Evolutionary conservation across 2,888 invertebrate species (phyloP).

Genomic region (Trichacis sp.): DNA sequence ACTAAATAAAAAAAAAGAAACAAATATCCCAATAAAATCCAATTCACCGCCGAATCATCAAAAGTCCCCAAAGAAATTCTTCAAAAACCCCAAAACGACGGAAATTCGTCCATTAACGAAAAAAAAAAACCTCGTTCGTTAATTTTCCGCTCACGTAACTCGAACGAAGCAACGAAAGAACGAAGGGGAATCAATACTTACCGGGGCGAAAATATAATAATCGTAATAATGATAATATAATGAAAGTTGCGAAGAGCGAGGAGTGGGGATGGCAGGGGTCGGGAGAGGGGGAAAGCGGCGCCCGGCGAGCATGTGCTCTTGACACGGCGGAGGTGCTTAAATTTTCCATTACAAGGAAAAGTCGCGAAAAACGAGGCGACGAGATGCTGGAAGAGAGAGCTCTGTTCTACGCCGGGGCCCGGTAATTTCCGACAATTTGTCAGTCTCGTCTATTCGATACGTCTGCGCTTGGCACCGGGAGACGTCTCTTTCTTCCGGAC

Average conservation of each 20-base stretch:
- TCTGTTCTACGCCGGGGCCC: slow-evolving; percentile 9
- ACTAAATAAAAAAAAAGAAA: too few species aligned
- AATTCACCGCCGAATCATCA: too few species aligned
- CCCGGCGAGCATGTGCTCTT: slow-evolving; percentile 16
- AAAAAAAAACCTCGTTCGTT: too few species aligned
- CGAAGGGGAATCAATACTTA: neutral
- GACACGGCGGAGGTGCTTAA: slow-evolving; percentile 37
- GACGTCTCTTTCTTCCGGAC: slow-evolving; percentile 7
- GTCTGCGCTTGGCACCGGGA: slow-evolving; percentile 28
- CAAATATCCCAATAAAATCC: too few species aligned
- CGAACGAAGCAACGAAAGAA: too few species aligned
- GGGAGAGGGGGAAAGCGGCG: neutral
- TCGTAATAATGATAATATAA: neutral
- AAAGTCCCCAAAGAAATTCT: too few species aligned
- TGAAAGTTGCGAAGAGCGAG: too few species aligned
- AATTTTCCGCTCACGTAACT: too few species aligned
- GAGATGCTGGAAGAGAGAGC: slow-evolving; percentile 1
- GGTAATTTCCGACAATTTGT: slow-evolving; percentile 47
- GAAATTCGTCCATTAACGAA: too few species aligned
- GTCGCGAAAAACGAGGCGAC: slow-evolving; percentile 19
- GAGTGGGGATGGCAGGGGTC: too few species aligned
- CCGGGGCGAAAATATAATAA: neutral
- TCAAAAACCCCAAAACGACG: too few species aligned
- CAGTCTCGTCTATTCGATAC: slow-evolving; percentile 28
- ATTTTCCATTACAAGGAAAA: slow-evolving; percentile 44